A percentile compares a stretch with the other conserved stretches of the same genome.
phyloP scores from a whole-genome alignment of 2,113 vertebrate genomes.

The Garra rufa region DNA sequence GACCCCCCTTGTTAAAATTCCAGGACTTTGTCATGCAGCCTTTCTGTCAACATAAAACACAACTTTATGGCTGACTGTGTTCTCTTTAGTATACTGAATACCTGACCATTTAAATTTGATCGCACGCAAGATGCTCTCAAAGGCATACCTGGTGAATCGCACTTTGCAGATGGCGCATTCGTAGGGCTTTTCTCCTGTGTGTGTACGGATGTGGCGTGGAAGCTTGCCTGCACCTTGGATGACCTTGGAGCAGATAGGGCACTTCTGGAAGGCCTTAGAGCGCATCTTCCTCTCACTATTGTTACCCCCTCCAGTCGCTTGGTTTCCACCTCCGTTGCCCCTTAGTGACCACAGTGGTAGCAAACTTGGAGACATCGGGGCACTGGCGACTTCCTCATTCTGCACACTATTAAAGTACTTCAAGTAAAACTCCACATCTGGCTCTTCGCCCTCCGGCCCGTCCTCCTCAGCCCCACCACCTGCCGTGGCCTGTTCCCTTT shows the following conservation, averaged over 20 bases:
- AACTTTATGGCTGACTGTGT: conserved; percentile 64
- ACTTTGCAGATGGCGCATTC: conserved; percentile 94
- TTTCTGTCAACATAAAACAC: conserved; percentile 69
- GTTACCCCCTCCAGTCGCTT: conserved; percentile 54
- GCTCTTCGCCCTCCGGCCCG: conserved; percentile 85
- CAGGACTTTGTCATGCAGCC: conserved; percentile 75
- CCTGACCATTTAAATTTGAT: conserved; percentile 32
- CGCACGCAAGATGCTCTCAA: not conserved
- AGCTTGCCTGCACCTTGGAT: conserved; percentile 92
- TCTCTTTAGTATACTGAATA: conserved; percentile 46
- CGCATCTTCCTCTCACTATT: conserved; percentile 92
- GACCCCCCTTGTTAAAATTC: conserved; percentile 71
- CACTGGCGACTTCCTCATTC: conserved; percentile 77
- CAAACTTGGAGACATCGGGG: conserved; percentile 80
- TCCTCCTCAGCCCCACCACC: conserved; percentile 76
- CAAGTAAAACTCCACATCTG: conserved; percentile 98
- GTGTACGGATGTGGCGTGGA: conserved; percentile 97
- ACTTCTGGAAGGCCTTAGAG: conserved; percentile 99
- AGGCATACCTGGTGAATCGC: conserved; percentile 83
- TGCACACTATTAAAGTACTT: conserved; percentile 92
- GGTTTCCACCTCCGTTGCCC: conserved; percentile 57
- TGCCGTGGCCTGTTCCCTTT: conserved; percentile 70
- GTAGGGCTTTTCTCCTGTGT: conserved; percentile 98
- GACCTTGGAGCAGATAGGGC: conserved; percentile 98
- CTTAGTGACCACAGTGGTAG: conserved; percentile 83